Conservation (phyloP, 2,888 invertebrate species). For the Drosophila affinis region DNA sequence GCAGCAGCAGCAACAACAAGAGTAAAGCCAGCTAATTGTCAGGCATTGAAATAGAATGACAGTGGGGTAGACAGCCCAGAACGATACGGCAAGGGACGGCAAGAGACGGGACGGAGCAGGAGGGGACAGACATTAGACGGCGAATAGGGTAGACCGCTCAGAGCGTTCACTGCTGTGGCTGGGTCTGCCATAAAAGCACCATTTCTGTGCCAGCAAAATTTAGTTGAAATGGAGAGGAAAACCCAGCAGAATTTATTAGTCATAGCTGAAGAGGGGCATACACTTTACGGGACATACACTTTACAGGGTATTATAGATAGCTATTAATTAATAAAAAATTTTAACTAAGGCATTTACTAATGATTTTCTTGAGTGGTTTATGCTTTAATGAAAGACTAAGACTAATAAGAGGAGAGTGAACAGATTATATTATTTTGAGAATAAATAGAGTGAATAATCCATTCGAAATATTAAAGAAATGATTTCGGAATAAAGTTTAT, state of each 20-base stretch:
- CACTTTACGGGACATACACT: not conserved
- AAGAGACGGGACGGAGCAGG: constrained; percentile 11
- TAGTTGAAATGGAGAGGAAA: constrained; percentile 2
- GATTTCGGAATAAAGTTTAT: no score
- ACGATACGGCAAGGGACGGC: constrained; percentile 5
- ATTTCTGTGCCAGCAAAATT: constrained; percentile 38
- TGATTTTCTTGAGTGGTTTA: no score
- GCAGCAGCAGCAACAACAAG: constrained; percentile 26
- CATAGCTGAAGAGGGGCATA: not conserved
- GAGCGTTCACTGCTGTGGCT: not conserved
- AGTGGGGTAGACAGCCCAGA: constrained; percentile 35
- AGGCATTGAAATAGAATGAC: constrained; percentile 67
- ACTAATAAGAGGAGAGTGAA: no score
- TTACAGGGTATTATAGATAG: no score
- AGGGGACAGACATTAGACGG: constrained; percentile 1
- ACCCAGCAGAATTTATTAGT: constrained; percentile 7
- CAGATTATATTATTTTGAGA: no score
- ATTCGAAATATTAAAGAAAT: no score
- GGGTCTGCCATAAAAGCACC: constrained; percentile 30
- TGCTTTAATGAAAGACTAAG: no score
- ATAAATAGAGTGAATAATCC: no score
- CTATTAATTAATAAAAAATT: no score
- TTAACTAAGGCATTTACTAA: no score
- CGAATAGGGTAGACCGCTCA: constrained; percentile 13
- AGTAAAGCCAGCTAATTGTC: constrained; percentile 60